phyloP scores from a whole-genome alignment of 1,140 invertebrate species.

The Pogonus chalceus region DNA sequence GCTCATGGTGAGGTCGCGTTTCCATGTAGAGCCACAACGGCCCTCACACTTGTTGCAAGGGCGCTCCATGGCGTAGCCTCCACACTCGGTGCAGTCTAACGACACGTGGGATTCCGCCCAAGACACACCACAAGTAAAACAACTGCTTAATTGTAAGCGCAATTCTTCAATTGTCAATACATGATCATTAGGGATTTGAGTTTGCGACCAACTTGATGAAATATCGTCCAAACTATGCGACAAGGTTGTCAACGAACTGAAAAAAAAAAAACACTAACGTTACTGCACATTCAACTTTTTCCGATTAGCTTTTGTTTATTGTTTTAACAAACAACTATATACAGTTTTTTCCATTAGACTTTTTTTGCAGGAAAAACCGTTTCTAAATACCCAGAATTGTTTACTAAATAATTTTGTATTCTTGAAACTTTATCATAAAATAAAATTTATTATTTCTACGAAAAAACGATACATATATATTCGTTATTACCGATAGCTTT shows the following conservation, averaged over 20 bases:
- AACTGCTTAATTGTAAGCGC: slow-evolving; percentile 57
- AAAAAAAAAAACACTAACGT: slow-evolving; percentile 16
- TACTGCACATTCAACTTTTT: not conserved
- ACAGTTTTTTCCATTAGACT: not conserved
- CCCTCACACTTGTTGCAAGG: slow-evolving; percentile 71
- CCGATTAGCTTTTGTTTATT: not conserved
- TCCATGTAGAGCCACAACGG: slow-evolving; percentile 62
- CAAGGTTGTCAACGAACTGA: slow-evolving; percentile 28
- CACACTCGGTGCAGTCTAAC: slow-evolving; percentile 71
- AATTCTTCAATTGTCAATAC: slow-evolving; percentile 62
- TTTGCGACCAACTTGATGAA: not conserved
- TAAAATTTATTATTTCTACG: too few relatives aligned
- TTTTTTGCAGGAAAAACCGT: slow-evolving; percentile 3
- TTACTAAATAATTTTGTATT: not conserved
- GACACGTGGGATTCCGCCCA: slow-evolving; percentile 74
- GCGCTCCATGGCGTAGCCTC: slow-evolving; percentile 64
- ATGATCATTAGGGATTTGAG: slow-evolving; percentile 25
- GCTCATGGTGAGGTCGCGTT: slow-evolving; percentile 64
- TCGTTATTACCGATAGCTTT: too few relatives aligned
- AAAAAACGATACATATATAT: too few relatives aligned
- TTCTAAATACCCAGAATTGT: slow-evolving; percentile 4
- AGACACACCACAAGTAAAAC: slow-evolving; percentile 71
- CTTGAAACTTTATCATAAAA: too few relatives aligned
- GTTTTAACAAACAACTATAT: not conserved
- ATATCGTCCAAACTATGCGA: slow-evolving; percentile 32